Conservation (phyloP, 2,888 invertebrate species). For the Microplitis deprimator region DNA sequence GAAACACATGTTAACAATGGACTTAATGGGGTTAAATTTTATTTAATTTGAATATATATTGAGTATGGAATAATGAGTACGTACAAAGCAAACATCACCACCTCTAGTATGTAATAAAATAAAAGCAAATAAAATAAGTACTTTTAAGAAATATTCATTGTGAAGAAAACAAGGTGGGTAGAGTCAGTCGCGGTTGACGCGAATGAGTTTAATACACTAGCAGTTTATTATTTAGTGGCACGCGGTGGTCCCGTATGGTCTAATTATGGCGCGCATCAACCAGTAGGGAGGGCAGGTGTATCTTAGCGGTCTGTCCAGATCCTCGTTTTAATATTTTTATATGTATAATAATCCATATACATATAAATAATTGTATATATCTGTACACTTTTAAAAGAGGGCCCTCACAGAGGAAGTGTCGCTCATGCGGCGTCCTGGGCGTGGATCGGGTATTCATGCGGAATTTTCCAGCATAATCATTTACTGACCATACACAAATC, state of each 20-base stretch:
- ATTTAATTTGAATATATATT: constrained; percentile 12
- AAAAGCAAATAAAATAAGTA: constrained; percentile 26
- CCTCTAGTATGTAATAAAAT: background rate
- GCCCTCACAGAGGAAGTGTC: constrained; percentile 63
- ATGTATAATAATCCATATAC: background rate
- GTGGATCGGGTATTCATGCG: constrained; percentile 24
- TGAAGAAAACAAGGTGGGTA: constrained; percentile 21
- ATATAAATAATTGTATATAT: constrained; percentile 6
- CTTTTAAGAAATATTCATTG: constrained; percentile 16
- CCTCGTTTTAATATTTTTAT: constrained; percentile 49
- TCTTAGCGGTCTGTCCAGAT: constrained; percentile 57
- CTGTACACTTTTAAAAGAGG: constrained; percentile 40
- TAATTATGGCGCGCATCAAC: constrained; percentile 63
- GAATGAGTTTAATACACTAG: constrained; percentile 44
- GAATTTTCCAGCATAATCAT: constrained; percentile 16
- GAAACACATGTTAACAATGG: background rate
- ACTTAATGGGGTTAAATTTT: background rate
- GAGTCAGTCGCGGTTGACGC: constrained; percentile 12
- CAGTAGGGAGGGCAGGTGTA: constrained; percentile 62
- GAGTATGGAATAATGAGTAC: background rate
- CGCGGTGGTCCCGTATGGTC: constrained; percentile 58
- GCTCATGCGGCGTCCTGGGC: constrained; percentile 59
- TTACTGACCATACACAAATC: background rate
- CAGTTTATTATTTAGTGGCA: constrained; percentile 58
- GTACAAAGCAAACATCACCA: background rate